Evolutionary conservation across 2,888 invertebrate genomes (phyloP), one percentile per base, ranked within the genome.

Genomic region (Geophilus truncorum): DNA sequence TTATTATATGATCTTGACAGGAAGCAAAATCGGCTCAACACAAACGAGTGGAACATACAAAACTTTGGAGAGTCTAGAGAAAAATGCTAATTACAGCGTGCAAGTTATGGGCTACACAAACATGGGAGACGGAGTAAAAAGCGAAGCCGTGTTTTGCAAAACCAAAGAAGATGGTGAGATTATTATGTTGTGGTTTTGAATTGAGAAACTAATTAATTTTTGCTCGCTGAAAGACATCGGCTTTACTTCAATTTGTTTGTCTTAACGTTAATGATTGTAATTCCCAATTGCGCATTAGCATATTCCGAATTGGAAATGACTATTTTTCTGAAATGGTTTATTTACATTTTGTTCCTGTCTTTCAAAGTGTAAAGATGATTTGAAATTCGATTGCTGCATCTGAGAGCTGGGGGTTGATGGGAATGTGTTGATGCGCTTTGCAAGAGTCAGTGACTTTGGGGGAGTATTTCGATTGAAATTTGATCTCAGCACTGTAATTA

Each of bases 51-150:
- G 23, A 15, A 36, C 76, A 15, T 30, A 18, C 4, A 83, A 84
- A 3, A 25, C 57, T 12, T 84, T 85, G 78, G 84, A 84, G 4
- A 85, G 83, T 18, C 78, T 87, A 32, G 83, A 84, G 28, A 83
- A 84, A 32, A 84, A 87, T 70, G 84, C 86, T 81, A 88, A 88
- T 84, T 88, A 88, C 84, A 87, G 87, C 81, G 84, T 88, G 15
- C 86, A 87, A 84, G 86, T 88, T 6, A 83, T 86, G 82, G 87
- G 87, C 34, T 87, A 84, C 83, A 88, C 87, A 1, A 83, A 86
- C 30, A 87, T 85, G 82, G 88, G 88, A 18, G 86, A 87, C 81
- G 87, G 87, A 9, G 86, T 86, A 32, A 84, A 86, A 25, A 86
- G 86, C 83, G 82, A 84, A 9, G 85, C 87, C 1, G 83, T 87